Evolutionary conservation across 2,797 vertebrate genomes (phyloP).

Genomic region (Chaunax sp.): DNA sequence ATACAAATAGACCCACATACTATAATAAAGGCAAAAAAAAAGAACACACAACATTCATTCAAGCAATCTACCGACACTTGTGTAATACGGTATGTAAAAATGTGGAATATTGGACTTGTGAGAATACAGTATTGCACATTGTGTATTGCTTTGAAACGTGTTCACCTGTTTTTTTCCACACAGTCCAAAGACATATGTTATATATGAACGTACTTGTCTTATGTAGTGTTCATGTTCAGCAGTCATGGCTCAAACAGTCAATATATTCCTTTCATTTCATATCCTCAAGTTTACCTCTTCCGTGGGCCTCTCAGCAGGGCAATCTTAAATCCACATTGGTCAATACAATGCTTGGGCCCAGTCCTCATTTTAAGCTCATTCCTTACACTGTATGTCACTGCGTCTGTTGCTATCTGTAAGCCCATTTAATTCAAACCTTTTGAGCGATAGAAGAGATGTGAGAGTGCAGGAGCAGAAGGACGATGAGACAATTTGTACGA

Average conservation of each 20-base stretch:
- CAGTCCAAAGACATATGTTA: neutral
- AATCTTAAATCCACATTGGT: neutral
- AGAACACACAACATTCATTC: too few relatives aligned
- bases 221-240: too few relatives aligned
- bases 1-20: too few relatives aligned
- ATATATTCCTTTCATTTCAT: neutral
- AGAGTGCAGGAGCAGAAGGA: slow-evolving; percentile 69
- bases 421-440: slow-evolving; percentile 46
- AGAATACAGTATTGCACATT: too few relatives aligned
- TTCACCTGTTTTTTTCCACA: neutral
- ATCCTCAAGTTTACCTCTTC: neutral
- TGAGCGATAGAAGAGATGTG: slow-evolving; percentile 38
- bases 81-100: too few relatives aligned
- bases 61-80: too few relatives aligned
- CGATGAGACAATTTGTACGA: slow-evolving; percentile 74
- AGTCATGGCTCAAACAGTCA: neutral
- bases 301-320: neutral
- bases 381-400: slow-evolving; percentile 11
- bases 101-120: too few relatives aligned
- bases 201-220: too few relatives aligned
- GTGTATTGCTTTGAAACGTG: neutral
- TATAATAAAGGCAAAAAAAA: too few relatives aligned
- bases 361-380: neutral
- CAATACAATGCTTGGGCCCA: neutral
- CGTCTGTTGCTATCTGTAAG: slow-evolving; percentile 26